phyloP scores from a whole-genome alignment of 2,888 invertebrate genomes.

The Eurois occulta region DNA sequence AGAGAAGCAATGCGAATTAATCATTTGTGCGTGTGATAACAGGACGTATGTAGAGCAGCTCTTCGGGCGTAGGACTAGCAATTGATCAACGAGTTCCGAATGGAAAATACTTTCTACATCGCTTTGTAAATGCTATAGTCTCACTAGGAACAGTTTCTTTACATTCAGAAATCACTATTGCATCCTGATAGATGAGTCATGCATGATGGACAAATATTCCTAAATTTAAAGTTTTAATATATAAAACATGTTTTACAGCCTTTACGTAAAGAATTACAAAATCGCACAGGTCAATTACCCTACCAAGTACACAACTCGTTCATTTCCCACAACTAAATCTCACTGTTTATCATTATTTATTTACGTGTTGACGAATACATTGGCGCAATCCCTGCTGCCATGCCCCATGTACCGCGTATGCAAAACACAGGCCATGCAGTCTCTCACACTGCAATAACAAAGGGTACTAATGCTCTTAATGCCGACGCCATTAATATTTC shows the following conservation, averaged over 20 bases:
- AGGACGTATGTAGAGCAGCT: not conserved
- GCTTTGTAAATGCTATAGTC: not conserved
- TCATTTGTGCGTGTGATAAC: too few species aligned
- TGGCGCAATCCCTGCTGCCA: slow-evolving; percentile 79
- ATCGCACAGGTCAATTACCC: slow-evolving; percentile 23
- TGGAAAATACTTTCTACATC: not conserved
- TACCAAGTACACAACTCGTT: slow-evolving; percentile 19
- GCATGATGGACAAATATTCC: not conserved
- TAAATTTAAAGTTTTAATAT: not conserved
- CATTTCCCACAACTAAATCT: slow-evolving; percentile 52
- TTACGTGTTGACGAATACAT: slow-evolving; percentile 88
- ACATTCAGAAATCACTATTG: not conserved
- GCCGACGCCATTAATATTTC: slow-evolving; percentile 89
- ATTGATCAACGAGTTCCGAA: slow-evolving; percentile 9
- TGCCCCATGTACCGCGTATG: slow-evolving; percentile 79
- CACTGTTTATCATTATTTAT: slow-evolving; percentile 88
- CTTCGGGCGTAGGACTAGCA: not conserved
- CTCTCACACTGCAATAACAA: slow-evolving; percentile 85
- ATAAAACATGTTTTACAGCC: not conserved
- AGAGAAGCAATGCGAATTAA: not conserved
- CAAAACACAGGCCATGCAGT: slow-evolving; percentile 85
- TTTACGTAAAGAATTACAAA: not conserved
- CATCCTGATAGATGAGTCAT: not conserved
- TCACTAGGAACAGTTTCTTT: not conserved
- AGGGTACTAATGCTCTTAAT: slow-evolving; percentile 88